Conservation (phyloP, 2,113 vertebrate species). For the Phyllopteryx taeniolatus region DNA sequence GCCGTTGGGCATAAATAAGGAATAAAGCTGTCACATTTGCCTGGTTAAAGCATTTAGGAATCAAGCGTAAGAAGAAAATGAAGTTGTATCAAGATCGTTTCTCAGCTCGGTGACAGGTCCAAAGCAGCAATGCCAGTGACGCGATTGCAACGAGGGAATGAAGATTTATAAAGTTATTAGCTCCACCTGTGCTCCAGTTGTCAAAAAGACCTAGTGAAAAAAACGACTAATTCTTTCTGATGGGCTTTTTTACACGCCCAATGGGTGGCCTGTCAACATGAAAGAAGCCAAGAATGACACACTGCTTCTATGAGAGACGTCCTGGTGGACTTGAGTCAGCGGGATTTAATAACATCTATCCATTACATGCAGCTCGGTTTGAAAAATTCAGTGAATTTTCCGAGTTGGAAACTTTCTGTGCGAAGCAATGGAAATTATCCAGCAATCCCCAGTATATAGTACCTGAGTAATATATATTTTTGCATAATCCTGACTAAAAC, state of each 20-base stretch:
- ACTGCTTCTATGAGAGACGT: slow-evolving; percentile 6
- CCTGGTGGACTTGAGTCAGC: slow-evolving; percentile 36
- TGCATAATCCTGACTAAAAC: background rate
- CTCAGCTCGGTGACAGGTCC: background rate
- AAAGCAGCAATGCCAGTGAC: background rate
- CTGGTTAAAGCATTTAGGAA: slow-evolving; percentile 2
- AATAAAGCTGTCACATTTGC: slow-evolving; percentile 5
- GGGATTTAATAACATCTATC: slow-evolving; percentile 43
- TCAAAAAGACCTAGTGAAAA: slow-evolving; percentile 24
- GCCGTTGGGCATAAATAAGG: background rate
- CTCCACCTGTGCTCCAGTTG: slow-evolving; percentile 20
- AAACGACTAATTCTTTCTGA: background rate
- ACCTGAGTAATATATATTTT: background rate
- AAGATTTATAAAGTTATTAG: slow-evolving; percentile 30
- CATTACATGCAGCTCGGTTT: slow-evolving; percentile 47
- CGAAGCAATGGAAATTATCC: background rate
- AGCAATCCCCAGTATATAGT: background rate
- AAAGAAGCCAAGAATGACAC: slow-evolving; percentile 27
- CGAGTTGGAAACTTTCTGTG: background rate
- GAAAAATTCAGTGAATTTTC: background rate
- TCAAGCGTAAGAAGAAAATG: background rate
- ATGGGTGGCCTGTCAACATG: slow-evolving; percentile 12
- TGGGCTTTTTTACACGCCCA: slow-evolving; percentile 1
- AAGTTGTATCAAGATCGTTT: background rate
- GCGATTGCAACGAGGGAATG: background rate